Conservation (phyloP, 1,140 invertebrate genomes). For the Tenebrio molitor region DNA sequence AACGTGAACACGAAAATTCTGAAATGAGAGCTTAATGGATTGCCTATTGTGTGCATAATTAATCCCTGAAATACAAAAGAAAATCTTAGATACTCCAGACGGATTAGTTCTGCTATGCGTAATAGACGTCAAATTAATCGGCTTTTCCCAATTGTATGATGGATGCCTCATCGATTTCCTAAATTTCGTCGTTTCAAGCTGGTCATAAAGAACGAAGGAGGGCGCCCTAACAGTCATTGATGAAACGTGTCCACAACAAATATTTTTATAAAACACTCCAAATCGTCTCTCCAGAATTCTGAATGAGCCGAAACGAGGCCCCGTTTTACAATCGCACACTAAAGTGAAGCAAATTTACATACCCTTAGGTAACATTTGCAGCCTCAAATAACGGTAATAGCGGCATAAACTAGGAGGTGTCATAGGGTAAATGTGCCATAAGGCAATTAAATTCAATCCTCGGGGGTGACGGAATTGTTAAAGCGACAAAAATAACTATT, state of each 20-base stretch:
- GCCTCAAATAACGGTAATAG: slow-evolving; percentile 19
- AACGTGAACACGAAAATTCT: slow-evolving; percentile 11
- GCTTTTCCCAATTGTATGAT: slow-evolving; percentile 34
- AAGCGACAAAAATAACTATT: slow-evolving; percentile 4
- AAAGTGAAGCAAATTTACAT: slow-evolving; percentile 27
- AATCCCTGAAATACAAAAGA: slow-evolving; percentile 32
- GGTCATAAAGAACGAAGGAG: no score
- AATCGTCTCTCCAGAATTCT: neutral
- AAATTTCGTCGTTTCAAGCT: neutral
- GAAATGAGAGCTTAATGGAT: slow-evolving; percentile 19
- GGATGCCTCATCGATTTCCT: slow-evolving; percentile 10
- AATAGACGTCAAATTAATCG: slow-evolving; percentile 35
- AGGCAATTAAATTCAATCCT: slow-evolving; percentile 34
- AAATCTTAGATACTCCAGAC: slow-evolving; percentile 10
- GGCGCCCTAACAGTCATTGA: neutral
- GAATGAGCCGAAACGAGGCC: neutral
- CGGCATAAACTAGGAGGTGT: slow-evolving; percentile 27
- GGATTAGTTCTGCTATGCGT: slow-evolving; percentile 32
- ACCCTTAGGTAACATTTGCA: slow-evolving; percentile 18
- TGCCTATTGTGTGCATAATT: slow-evolving; percentile 34
- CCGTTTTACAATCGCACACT: slow-evolving; percentile 1
- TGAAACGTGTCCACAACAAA: neutral
- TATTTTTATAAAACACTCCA: neutral
- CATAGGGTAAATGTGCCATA: slow-evolving; percentile 19
- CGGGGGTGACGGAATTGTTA: neutral